phyloP scores from a whole-genome alignment of 2,888 invertebrate genomes.

The Nemapogon koenigi region DNA sequence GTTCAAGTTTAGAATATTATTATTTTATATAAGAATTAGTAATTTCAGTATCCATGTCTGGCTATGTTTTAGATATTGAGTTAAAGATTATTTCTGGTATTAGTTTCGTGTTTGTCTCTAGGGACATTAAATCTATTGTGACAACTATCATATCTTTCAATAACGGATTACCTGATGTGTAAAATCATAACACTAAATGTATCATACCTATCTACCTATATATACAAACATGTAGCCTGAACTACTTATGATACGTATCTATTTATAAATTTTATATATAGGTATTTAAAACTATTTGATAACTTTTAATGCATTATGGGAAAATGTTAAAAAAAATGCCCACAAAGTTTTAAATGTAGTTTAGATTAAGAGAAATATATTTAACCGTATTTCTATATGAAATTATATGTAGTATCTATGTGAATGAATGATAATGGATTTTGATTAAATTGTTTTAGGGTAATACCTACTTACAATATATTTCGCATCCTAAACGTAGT shows the following conservation, averaged over 20 bases:
- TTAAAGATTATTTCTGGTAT: background rate
- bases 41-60: no score
- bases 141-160: slow-evolving; percentile 45
- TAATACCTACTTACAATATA: no score
- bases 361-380: slow-evolving; percentile 59
- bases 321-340: slow-evolving; percentile 52
- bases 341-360: slow-evolving; percentile 52
- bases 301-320: background rate
- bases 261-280: slow-evolving; percentile 40
- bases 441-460: slow-evolving; percentile 61
- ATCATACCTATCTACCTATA: slow-evolving; percentile 18
- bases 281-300: slow-evolving; percentile 35
- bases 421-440: slow-evolving; percentile 57
- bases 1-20: no score
- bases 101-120: background rate
- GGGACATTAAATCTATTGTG: background rate
- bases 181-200: slow-evolving; percentile 34
- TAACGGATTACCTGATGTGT: slow-evolving; percentile 54
- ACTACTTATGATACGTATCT: background rate
- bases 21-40: no score
- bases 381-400: slow-evolving; percentile 66
- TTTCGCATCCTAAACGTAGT: slow-evolving; percentile 11
- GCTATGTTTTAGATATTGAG: background rate
- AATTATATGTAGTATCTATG: slow-evolving; percentile 66
- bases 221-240: slow-evolving; percentile 20